A percentile compares a stretch with the other conserved stretches of the same genome.
phyloP scores from a whole-genome alignment of 2,113 vertebrate genomes.

The Nothoprocta perdicaria region DNA sequence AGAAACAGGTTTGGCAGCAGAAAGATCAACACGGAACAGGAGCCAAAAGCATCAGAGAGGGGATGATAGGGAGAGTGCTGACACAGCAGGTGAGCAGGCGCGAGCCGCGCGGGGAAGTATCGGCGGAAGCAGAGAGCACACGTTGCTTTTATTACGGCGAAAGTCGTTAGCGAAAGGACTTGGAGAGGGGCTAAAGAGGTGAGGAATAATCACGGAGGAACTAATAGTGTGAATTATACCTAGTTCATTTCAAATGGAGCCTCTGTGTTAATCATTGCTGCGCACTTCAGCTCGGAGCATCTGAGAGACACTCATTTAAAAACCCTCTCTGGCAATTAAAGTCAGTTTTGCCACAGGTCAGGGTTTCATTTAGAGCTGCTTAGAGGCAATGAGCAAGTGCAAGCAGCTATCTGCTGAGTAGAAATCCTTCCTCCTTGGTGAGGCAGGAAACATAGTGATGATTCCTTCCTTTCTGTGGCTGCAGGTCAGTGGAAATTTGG shows the following conservation, averaged over 20 bases:
- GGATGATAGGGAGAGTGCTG: fast-evolving
- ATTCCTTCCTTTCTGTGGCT: not conserved
- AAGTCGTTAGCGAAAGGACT: not conserved
- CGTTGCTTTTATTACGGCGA: not conserved
- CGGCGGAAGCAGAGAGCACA: not conserved
- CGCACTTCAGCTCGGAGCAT: not conserved
- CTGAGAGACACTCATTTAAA: fast-evolving
- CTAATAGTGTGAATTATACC: fast-evolving
- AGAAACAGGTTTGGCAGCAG: not conserved
- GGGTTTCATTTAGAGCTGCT: not conserved
- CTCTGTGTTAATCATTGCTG: fast-evolving
- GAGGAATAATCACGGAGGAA: not conserved
- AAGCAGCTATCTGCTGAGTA: not conserved
- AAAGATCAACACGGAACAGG: not conserved
- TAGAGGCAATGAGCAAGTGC: fast-evolving
- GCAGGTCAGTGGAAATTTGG: not conserved
- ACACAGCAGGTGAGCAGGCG: not conserved
- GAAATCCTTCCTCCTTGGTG: not conserved
- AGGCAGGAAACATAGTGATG: not conserved
- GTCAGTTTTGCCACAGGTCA: not conserved
- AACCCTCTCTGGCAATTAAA: not conserved
- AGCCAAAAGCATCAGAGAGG: fast-evolving
- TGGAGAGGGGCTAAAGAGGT: not conserved
- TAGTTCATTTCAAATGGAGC: not conserved
- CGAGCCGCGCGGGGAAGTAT: not conserved